phyloP scores from a whole-genome alignment of 2,888 invertebrate species.

The Timema cristinae region DNA sequence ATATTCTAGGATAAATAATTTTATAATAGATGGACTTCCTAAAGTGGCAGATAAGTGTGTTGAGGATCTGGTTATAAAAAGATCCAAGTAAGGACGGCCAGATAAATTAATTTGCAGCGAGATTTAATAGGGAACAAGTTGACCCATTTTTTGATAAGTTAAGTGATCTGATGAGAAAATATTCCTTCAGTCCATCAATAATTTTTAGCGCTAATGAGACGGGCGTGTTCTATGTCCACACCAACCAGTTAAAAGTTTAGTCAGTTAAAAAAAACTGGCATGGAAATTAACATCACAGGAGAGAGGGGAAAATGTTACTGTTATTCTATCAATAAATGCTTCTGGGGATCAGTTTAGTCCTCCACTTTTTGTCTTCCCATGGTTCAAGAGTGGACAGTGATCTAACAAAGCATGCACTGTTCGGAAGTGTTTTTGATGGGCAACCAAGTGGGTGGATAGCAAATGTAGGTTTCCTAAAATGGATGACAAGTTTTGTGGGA shows the following conservation, averaged over 20 bases:
- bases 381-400: constrained; percentile 18
- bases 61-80: no score
- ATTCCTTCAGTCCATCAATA: constrained; percentile 25
- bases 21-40: no score
- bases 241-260: constrained; percentile 26
- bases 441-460: constrained; percentile 8
- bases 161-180: constrained; percentile 11
- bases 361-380: no score
- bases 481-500: constrained; percentile 15
- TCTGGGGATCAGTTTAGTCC: constrained; percentile 15
- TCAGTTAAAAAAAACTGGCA: constrained; percentile 2
- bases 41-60: no score
- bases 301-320: constrained; percentile 15
- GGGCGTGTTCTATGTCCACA: constrained; percentile 28
- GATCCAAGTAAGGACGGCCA: no score
- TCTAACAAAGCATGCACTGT: constrained; percentile 10
- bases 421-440: constrained; percentile 7
- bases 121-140: constrained; percentile 23
- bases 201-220: constrained; percentile 33
- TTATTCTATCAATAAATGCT: background rate
- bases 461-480: constrained; percentile 18
- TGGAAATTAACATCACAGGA: constrained; percentile 6
- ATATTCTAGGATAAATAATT: no score
- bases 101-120: constrained; percentile 22
- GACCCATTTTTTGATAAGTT: constrained; percentile 28